phyloP scores from a whole-genome alignment of 37 sponge, comb jelly and placozoan genomes.

The Theonella swinhoei region DNA sequence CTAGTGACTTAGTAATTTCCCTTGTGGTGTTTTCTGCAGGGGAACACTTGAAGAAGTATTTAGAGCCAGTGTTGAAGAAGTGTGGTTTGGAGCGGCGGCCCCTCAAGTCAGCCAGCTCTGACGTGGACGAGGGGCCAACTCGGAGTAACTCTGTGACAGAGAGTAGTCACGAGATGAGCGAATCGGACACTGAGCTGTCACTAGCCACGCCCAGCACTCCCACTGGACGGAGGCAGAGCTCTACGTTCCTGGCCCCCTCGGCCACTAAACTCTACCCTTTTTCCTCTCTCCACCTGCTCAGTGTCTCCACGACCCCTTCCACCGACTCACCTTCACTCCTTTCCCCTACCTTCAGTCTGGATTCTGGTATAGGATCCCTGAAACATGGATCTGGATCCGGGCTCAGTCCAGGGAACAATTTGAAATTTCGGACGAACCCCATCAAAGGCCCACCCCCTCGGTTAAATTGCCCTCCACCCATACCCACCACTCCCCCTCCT shows the following conservation, averaged over 20 bases:
- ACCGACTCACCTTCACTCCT: not conserved
- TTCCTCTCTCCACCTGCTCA: conserved; percentile 13
- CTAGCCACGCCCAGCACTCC: not conserved
- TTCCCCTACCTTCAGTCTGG: conserved; percentile 35
- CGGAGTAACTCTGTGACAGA: conserved; percentile 35
- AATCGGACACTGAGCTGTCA: conserved; percentile 24
- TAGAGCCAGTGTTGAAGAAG: conserved; percentile 60
- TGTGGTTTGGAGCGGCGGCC: conserved; percentile 34
- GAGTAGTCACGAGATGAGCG: conserved; percentile 36
- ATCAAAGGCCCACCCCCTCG: not conserved
- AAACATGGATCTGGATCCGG: not conserved
- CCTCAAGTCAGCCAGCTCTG: conserved; percentile 1
- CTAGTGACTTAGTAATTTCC: no score
- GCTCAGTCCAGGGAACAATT: not conserved
- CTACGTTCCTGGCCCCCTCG: conserved; percentile 6
- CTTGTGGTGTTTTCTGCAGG: conserved; percentile 27
- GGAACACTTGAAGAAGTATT: conserved; percentile 45
- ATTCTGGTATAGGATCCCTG: conserved; percentile 56
- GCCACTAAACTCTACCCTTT: conserved; percentile 15
- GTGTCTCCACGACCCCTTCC: not conserved
- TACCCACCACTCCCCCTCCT: conserved; percentile 8
- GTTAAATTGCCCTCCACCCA: conserved; percentile 6
- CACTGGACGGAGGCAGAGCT: not conserved
- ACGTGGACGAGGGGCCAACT: conserved; percentile 1
- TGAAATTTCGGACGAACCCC: not conserved